Evolutionary conservation across 2,888 invertebrate genomes (phyloP).

Genomic region (Drosophila emarginata): DNA sequence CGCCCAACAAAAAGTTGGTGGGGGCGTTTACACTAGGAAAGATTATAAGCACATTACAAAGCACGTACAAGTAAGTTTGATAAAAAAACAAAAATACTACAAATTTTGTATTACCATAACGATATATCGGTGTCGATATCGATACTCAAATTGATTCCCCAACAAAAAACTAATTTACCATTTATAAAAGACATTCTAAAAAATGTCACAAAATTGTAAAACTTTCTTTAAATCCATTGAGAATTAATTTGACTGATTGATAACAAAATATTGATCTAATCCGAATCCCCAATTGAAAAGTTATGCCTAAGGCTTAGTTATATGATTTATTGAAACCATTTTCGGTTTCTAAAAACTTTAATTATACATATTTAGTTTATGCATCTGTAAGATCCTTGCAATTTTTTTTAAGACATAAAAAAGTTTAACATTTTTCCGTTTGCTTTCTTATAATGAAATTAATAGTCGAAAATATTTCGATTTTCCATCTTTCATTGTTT

Average conservation of each 20-base stretch:
- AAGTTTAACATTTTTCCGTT: background rate
- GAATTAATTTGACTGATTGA: background rate
- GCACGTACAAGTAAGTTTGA: background rate
- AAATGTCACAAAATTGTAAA: background rate
- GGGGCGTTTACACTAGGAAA: constrained; percentile 10
- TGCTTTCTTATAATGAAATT: background rate
- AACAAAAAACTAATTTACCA: no score
- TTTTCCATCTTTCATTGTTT: background rate
- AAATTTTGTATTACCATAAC: no score
- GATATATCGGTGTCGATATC: no score
- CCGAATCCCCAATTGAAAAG: background rate
- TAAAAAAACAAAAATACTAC: background rate
- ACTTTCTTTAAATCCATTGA: background rate
- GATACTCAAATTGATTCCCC: no score
- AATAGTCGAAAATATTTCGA: background rate
- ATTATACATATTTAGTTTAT: no score
- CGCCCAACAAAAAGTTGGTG: constrained; percentile 10
- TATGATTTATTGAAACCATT: background rate
- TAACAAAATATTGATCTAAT: background rate
- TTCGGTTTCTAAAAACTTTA: background rate
- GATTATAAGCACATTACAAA: background rate
- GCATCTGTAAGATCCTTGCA: background rate
- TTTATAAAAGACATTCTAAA: background rate
- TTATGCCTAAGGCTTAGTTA: background rate
- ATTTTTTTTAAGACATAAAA: background rate